phyloP scores from a whole-genome alignment of 30 jellyfish, hydroid and myxozoan species.

The Hydra vulgaris region DNA sequence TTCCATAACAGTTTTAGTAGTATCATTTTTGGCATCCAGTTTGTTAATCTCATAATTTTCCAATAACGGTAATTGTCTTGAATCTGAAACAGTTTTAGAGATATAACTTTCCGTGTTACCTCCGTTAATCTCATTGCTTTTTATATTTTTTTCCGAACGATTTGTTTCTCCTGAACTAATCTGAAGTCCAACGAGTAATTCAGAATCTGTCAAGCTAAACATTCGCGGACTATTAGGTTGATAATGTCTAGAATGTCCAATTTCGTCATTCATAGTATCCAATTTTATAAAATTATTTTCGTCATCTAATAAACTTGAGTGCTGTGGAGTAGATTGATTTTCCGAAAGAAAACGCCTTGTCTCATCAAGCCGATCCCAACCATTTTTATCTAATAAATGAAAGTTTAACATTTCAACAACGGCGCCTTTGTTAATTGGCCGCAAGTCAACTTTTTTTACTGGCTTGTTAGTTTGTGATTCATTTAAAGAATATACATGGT shows the following conservation, averaged over 20 bases:
- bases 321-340: too few species aligned
- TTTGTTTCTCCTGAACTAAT: neutral
- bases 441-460: neutral
- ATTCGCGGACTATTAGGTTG: neutral
- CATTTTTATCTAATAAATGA: neutral
- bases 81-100: too few species aligned
- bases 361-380: neutral
- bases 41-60: neutral
- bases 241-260: neutral
- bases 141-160: neutral
- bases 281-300: neutral
- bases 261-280: neutral
- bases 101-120: too few species aligned
- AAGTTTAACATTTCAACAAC: neutral
- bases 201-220: slow-evolving; percentile 2
- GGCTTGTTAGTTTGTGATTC: neutral
- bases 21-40: neutral
- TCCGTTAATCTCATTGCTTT: neutral
- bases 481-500: neutral
- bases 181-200: neutral
- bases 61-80: too few species aligned
- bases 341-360: neutral
- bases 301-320: neutral
- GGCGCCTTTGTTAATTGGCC: neutral
- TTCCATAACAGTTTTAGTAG: neutral